Evolutionary conservation across 2,888 invertebrate genomes (phyloP).

Genomic region (Chorisops tibialis): DNA sequence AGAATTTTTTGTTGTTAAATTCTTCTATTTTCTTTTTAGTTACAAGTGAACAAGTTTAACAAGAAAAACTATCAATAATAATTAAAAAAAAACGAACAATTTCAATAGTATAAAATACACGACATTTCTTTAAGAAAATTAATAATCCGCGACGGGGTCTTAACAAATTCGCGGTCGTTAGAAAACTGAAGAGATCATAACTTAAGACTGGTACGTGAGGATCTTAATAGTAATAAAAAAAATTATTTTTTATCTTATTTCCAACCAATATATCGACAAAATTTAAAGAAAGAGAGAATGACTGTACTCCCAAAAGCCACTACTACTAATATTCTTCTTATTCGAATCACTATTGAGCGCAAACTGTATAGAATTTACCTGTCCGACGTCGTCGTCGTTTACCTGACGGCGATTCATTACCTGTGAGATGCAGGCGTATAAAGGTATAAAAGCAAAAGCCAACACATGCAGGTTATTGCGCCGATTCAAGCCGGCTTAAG

Average conservation of each 20-base stretch:
- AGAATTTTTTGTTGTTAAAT: not conserved
- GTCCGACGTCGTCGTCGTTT: slow-evolving; percentile 17
- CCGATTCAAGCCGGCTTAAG: not conserved
- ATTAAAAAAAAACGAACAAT: not conserved
- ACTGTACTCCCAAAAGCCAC: not conserved
- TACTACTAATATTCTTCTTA: not conserved
- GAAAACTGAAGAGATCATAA: slow-evolving; percentile 45
- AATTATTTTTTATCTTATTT: slow-evolving; percentile 10
- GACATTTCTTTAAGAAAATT: not conserved
- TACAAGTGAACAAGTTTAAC: not conserved
- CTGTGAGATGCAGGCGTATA: slow-evolving; percentile 12
- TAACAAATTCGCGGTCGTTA: slow-evolving; percentile 50
- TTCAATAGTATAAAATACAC: not conserved
- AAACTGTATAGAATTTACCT: slow-evolving; percentile 20
- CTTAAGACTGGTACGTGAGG: slow-evolving; percentile 21
- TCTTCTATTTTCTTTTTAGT: not conserved
- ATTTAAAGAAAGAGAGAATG: not conserved
- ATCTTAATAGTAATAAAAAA: slow-evolving; percentile 19
- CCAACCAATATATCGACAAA: not conserved
- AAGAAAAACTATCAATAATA: not conserved
- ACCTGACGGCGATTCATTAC: slow-evolving; percentile 22
- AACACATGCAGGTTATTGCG: slow-evolving; percentile 5
- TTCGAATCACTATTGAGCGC: not conserved
- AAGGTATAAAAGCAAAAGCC: not conserved
- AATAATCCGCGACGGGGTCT: slow-evolving; percentile 42